phyloP scores from a whole-genome alignment of 2,113 vertebrate genomes.

The Thamnophis sirtalis region DNA sequence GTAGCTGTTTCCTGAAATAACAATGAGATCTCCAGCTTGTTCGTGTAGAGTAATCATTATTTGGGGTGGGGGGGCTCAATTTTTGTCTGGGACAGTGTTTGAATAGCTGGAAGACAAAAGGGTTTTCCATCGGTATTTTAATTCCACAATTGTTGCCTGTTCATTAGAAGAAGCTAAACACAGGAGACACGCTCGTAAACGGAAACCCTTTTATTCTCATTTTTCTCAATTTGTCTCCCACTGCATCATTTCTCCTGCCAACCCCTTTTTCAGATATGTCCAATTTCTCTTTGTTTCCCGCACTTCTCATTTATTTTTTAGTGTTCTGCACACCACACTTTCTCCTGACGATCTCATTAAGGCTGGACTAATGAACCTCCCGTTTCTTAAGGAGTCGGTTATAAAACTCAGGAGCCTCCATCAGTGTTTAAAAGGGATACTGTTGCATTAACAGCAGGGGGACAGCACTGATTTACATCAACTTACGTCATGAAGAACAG shows the following conservation, averaged over 20 bases:
- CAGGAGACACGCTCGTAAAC: neutral
- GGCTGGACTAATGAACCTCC: constrained; percentile 63
- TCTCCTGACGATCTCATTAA: constrained; percentile 67
- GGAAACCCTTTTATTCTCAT: neutral
- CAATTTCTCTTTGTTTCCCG: neutral
- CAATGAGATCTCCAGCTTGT: neutral
- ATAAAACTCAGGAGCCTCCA: constrained; percentile 44
- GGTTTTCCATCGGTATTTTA: neutral
- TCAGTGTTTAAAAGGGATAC: constrained; percentile 4
- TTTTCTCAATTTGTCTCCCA: constrained; percentile 32
- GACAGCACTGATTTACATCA: constrained; percentile 37
- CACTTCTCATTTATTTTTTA: constrained; percentile 53
- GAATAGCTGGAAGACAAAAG: constrained; percentile 7
- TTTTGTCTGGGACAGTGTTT: neutral
- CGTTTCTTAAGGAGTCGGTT: constrained; percentile 54
- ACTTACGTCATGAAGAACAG: neutral
- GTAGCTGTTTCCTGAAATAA: neutral
- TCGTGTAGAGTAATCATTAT: neutral
- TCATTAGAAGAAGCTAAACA: neutral
- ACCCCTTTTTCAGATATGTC: neutral
- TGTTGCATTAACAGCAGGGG: constrained; percentile 47
- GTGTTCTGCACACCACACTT: constrained; percentile 50
- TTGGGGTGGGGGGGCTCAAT: neutral
- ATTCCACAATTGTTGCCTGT: neutral
- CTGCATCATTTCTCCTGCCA: neutral